Evolutionary conservation across 2,113 vertebrate species (phyloP).

Genomic region (Himantopus leucocephalus): DNA sequence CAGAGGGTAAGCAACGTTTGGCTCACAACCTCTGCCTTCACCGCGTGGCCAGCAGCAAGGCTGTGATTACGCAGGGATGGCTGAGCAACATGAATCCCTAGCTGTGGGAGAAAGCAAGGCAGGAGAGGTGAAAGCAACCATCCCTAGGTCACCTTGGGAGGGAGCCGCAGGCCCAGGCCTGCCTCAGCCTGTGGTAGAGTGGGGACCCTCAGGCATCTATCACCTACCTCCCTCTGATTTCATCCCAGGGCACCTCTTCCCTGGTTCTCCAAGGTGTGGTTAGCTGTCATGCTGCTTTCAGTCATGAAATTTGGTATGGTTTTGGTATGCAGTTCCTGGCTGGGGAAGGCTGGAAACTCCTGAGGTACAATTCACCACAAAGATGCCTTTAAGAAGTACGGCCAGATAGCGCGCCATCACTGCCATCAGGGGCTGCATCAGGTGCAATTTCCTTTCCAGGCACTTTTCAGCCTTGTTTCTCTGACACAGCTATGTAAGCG

Average conservation of each 20-base stretch:
- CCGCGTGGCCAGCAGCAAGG: not conserved
- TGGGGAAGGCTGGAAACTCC: not conserved
- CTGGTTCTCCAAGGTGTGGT: not conserved
- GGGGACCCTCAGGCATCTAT: not conserved
- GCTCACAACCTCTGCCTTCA: not conserved
- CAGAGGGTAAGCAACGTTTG: not conserved
- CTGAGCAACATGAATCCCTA: not conserved
- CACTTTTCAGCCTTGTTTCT: not conserved
- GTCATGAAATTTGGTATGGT: not conserved
- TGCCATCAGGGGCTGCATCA: not conserved
- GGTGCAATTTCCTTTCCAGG: not conserved
- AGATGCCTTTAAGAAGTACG: not conserved
- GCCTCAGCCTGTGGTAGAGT: not conserved
- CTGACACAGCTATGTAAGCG: not conserved
- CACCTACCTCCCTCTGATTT: not conserved
- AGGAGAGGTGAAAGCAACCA: not conserved
- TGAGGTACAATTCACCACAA: not conserved
- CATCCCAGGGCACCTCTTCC: not conserved
- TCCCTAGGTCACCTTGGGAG: not conserved
- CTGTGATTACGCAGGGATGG: rapidly evolving
- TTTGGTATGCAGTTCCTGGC: not conserved
- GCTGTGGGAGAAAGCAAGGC: not conserved
- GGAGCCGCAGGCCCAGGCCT: not conserved
- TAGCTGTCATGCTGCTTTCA: not conserved
- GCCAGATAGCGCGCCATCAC: not conserved